Evolutionary conservation across 2,113 vertebrate species (phyloP), one percentile per base, ranked within the genome.

Genomic region (Myotis davidii): DNA sequence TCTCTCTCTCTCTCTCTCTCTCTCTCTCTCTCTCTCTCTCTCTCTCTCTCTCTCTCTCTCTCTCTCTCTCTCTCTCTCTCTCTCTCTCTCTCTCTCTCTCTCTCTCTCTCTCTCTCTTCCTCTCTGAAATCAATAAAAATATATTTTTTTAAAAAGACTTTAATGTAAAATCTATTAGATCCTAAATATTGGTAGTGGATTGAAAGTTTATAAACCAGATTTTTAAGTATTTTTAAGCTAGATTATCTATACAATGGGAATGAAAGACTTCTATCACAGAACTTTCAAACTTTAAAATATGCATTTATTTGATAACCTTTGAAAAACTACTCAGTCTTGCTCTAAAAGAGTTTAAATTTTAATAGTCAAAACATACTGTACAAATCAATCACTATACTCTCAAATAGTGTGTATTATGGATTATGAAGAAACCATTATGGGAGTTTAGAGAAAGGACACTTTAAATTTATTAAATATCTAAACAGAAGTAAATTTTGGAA

Each of bases 131-230:
- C 10, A 61, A 5, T 61, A 61, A 61, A 61, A 29, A 61, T 8
- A 61, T 61, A 61, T 61, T 61, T 61, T 61, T 59, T 23, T 9
- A 50, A 17, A 25, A 45, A 73, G 7, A 70, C 37, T 91, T 96
- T 52, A 79, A 39, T 79, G 9, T 74, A 18, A 85, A 88, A 82
- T 52, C 42, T 76, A 0, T 70, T 82, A 25, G 42, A 72, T 42
- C 92, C 20, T 83, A 86, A 90, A 81, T 82, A 77, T 50, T 78
- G 39, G 16, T 90, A 83, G 50, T 54, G 11, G 11, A n/a, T 74
- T 85, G 45, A 89, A 85, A 45, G 11, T 85, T 91, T 96, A 91
- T 70, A 85, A 86, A 64, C 37, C 87, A 87, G 82, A 54, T 73
- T 59, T 59, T 59, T 56, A 56, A 56, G 3, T 61, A 69, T 84